Evolutionary conservation across 2,888 invertebrate species (phyloP).

Genomic region (Cheilosia urbana): DNA sequence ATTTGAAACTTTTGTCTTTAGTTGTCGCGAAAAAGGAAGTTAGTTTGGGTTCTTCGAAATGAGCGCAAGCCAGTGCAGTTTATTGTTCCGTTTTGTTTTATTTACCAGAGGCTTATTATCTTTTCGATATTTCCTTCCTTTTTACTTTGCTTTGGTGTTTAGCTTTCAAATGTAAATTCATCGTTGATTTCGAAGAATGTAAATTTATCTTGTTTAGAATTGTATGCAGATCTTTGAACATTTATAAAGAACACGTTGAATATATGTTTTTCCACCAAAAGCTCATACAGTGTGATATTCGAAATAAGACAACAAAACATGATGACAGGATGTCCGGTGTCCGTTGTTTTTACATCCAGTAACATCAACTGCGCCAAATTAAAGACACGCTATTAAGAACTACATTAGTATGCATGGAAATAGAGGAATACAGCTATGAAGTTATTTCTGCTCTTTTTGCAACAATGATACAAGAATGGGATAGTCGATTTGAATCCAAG

Average conservation of each 20-base stretch:
- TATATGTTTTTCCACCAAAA: background rate
- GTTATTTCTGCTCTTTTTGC: constrained; percentile 30
- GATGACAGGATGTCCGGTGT: constrained; percentile 10
- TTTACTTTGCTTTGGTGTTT: background rate
- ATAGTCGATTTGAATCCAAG: constrained; percentile 31
- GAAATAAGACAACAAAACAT: constrained; percentile 16
- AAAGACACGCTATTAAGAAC: constrained; percentile 34
- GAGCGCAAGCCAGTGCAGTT: constrained; percentile 12
- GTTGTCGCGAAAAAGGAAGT: constrained; percentile 31
- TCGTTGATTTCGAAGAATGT: constrained; percentile 4
- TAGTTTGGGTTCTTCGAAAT: constrained; percentile 27
- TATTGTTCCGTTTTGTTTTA: constrained; percentile 36
- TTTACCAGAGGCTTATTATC: constrained; percentile 3
- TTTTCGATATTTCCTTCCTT: constrained; percentile 39
- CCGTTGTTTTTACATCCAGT: constrained; percentile 13
- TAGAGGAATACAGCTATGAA: constrained; percentile 3
- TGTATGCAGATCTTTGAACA: too few species aligned
- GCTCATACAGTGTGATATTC: background rate
- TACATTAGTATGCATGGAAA: constrained; percentile 55
- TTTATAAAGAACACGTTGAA: too few species aligned
- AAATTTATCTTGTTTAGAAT: background rate
- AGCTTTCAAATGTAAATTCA: background rate
- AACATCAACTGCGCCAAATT: constrained; percentile 26
- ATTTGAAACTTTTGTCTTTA: constrained; percentile 51
- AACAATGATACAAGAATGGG: background rate